Evolutionary conservation across 2,113 vertebrate species (phyloP), one percentile per base, ranked within the genome.

Genomic region (Pithys albifrons): DNA sequence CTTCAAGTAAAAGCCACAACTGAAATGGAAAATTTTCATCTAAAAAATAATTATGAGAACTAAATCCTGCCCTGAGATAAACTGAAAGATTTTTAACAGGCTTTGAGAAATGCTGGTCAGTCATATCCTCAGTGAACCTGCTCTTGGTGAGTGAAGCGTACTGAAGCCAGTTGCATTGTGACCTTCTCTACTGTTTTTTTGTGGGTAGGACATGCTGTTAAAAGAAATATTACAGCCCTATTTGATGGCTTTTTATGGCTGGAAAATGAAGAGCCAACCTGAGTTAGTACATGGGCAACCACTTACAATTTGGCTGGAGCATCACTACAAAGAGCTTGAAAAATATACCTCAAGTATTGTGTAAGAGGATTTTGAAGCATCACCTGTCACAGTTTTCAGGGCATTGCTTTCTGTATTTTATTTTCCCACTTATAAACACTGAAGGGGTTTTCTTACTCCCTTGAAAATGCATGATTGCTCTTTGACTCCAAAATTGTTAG

Each of bases 151-250:
- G 46, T 31, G n/a, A 49, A 49, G n/a, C 17, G 6, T 28, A 10
- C 3, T 28, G 52, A 43, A 78, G 12, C 25, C 17, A 33, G 7
- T 9, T 70, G 13, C n/a, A 79, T 22, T 0, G 0, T 25, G n/a
- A 65, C 27, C 27, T 85, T 72, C 87, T 23, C 58, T 89, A 70
- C 39, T 65, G 31, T 19, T 48, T 25, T 66, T 27, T 43, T 46
- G 62, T 58, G 33, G 9, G 20, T 29, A 75, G 35, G 18, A 65
- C 31, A 6, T 14, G 9, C 11, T 82, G 16, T 64, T 83, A 19
- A 74, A 88, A 57, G 71, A 71, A 88, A 43, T 23, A 35, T 4
- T 82, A 20, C 19, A 57, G 13, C 28, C 49, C 10, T 65, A 1
- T 67, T 71, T 67, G 65, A 9, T 72, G 39, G 4, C 8, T 77